Base-by-base conservation (phyloP, 64 coral and sea anemone genomes). In the Exaiptasia diaphana region DNA sequence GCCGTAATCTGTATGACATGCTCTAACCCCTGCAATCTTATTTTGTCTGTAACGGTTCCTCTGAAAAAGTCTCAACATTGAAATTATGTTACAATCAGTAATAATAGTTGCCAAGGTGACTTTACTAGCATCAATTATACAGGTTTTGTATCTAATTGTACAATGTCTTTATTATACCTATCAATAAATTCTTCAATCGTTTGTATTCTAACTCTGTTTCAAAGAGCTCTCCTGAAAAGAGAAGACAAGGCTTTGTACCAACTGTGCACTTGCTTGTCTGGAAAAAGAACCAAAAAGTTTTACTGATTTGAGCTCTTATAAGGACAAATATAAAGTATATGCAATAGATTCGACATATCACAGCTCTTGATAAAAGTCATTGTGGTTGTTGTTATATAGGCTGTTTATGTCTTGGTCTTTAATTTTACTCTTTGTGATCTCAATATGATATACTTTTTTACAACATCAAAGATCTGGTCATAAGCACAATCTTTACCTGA, bases 141-240 rank as follows among this genome's bases (percentile, higher is more conserved):
- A 34, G 38, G 25, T 53, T 57, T 3, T 23, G 5, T 61, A 27
- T 22, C 18, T 10, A 53, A 32, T 53, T 7, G 15, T 7, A 46
- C 43, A 46, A 46, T 15, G 35, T 22, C 18, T 73, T 73, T 73
- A 73, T 13, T 1, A 54, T 56, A 97, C 94, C 94, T 74, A 85
- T 88, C n/a, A 97, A 78, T 41, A 97, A n/a, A 68, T 91, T 97
- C 48, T 97, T 97, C 20, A 97, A 65, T 46, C 86, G 87, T 24
- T 83, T 91, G 56, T 97, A 88, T 22, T 80, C 79, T 26, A 15
- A 45, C 23, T 92, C 89, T 70, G 59, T 88, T 71, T 97, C 94
- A 97, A 97, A 97, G 25, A 43, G 53, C 53, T 97, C 89, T 41
- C 94, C 94, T 81, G 79, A 82, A 84, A 97, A 97, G 43, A 88